Base-by-base conservation (phyloP, 2,113 vertebrate species). In the Chamaea fasciata region DNA sequence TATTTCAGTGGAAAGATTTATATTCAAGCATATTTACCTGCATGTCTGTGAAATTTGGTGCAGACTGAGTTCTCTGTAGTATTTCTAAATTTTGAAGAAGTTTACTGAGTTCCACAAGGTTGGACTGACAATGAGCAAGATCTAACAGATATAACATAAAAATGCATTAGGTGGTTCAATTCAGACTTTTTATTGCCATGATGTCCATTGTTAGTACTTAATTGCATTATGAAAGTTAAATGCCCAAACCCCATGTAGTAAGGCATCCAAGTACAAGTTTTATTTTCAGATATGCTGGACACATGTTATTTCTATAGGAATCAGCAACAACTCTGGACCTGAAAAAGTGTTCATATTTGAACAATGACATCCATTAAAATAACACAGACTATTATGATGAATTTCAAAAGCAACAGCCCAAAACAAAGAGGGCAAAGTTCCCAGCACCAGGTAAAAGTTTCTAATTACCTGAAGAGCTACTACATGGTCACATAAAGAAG, bases 41-140 rank as follows among this genome's bases (percentile, higher is more conserved):
- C 97, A 99, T 99, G 85, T 99, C 99, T 92, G 98, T 99, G 97
- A 99, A 99, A 96, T 99, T 99, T 64, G 99, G 99, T 8, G 98
- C 99, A 57, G 99, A 99, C 95, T 99, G 99, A 69, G 99, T 99
- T 97, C 99, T 99, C 94, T 99, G 99, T 49, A 99, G 98, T 93
- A 99, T 99, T 98, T 99, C 99, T 97, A 99, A 97, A 97, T 98
- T 99, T 97, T 99, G 99, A 95, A 99, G 97, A 87, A 99, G 98
- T 95, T 98, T 99, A 97, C 98, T 99, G 94, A 99, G 98, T 97
- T 99, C 99, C 30, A 99, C 98, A 86, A 99, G 98, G 97, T 98
- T 99, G 80, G 99, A 98, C 94, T 99, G 99, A 97, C 99, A 99
- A 65, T 99, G 98, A 62, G 99, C 98, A 50, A 99, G 99, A 97